Evolutionary conservation across 1,140 invertebrate genomes (phyloP).

Genomic region (Eufriesea mexicana): DNA sequence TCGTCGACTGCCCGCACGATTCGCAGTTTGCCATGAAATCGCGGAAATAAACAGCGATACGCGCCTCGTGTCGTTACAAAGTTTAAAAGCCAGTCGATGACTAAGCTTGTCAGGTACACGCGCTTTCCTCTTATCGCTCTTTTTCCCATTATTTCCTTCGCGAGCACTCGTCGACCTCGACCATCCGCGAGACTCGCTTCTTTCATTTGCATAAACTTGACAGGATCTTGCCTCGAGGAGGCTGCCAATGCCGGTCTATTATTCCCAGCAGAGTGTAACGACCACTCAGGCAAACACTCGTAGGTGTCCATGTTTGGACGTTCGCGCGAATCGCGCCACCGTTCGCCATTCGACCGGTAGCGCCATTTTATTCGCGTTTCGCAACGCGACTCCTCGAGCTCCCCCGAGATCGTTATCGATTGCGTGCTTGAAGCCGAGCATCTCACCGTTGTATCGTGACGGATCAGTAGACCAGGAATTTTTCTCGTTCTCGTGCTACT

Average conservation of each 20-base stretch:
- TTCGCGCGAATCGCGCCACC: not conserved
- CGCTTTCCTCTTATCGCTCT: not conserved
- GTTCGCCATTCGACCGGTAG: not conserved
- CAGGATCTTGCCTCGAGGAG: not conserved
- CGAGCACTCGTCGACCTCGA: not conserved
- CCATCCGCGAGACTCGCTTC: not conserved
- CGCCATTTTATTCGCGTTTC: not conserved
- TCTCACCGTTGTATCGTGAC: not conserved
- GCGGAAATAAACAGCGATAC: not conserved
- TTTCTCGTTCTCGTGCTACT: not conserved
- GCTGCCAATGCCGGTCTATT: not conserved
- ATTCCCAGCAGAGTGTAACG: not conserved
- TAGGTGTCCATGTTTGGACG: not conserved
- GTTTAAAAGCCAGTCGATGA: not conserved
- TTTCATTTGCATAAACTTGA: not conserved
- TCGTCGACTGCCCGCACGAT: not conserved
- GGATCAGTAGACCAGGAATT: no score
- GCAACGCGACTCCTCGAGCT: not conserved
- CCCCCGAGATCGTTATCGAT: not conserved
- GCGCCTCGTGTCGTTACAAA: not conserved
- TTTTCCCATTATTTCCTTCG: not conserved
- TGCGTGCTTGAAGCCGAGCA: not conserved
- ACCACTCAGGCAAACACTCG: not conserved
- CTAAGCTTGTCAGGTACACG: not conserved
- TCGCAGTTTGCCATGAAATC: not conserved